Evolutionary conservation across 2,888 invertebrate genomes (phyloP).

Genomic region (Auanema sp.): DNA sequence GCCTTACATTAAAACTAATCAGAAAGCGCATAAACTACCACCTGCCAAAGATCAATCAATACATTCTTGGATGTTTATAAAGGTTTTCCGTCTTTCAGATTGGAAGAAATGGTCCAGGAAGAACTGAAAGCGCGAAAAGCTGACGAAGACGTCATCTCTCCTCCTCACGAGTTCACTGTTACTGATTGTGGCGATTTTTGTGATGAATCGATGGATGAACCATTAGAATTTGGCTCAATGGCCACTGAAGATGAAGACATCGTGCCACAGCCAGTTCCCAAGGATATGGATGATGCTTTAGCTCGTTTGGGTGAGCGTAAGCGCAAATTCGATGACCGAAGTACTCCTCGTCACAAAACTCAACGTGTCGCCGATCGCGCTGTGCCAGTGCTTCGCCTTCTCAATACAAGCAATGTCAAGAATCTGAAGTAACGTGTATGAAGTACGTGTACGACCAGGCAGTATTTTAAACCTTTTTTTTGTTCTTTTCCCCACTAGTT

Average conservation of each 20-base stretch:
- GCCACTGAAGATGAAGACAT: constrained; percentile 11
- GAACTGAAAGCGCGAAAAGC: constrained; percentile 9
- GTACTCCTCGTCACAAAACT: constrained; percentile 14
- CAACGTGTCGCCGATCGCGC: constrained; percentile 12
- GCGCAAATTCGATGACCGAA: constrained; percentile 16
- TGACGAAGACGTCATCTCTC: constrained; percentile 12
- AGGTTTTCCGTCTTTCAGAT: constrained; percentile 13
- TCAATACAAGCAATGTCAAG: neutral
- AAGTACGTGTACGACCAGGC: too few species aligned
- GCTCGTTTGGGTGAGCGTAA: constrained; percentile 13
- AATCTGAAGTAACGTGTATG: too few species aligned
- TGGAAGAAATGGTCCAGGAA: constrained; percentile 13
- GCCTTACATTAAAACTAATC: too few species aligned
- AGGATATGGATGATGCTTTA: constrained; percentile 8
- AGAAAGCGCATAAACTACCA: too few species aligned
- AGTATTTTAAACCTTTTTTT: too few species aligned
- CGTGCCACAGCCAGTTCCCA: constrained; percentile 1
- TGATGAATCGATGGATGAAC: constrained; percentile 8
- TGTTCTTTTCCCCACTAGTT: too few species aligned
- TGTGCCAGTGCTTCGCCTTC: constrained; percentile 4
- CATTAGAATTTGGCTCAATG: constrained; percentile 14
- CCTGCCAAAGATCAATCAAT: constrained; percentile 6
- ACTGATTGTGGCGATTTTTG: constrained; percentile 9
- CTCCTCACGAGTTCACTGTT: constrained; percentile 21
- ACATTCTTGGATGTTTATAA: neutral